A percentile compares a stretch with the other conserved stretches of the same genome.
These are phyloP conservation scores for Ptyas mucosa DNA, from an alignment of 2,113 vertebrate species.

Conservation along the genomic window DNA sequence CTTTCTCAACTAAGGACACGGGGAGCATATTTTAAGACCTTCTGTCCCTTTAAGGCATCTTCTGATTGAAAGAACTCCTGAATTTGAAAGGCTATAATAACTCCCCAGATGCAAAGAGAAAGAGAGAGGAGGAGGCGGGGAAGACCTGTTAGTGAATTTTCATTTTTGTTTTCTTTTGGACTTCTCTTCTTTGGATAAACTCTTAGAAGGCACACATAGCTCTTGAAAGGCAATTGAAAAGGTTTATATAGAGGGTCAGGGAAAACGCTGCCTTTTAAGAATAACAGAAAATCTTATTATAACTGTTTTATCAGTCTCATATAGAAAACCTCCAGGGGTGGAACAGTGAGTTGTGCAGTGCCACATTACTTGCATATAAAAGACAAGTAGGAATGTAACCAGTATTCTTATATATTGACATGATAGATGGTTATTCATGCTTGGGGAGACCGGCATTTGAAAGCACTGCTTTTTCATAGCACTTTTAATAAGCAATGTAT, in stretches of 20 bases:
- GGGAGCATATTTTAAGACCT: constrained; percentile 70
- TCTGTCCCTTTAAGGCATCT: constrained; percentile 76
- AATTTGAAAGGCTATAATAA: constrained; percentile 70
- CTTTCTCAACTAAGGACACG: constrained; percentile 68
- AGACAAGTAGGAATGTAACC: constrained; percentile 30
- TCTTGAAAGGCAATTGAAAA: constrained; percentile 37
- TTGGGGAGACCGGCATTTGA: neutral
- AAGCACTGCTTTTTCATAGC: neutral
- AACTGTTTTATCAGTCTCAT: constrained; percentile 42
- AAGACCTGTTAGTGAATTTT: constrained; percentile 56
- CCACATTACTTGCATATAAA: constrained; percentile 12
- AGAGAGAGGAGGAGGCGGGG: constrained; percentile 28
- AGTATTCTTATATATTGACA: constrained; percentile 15
- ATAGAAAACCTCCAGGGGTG: constrained; percentile 44
- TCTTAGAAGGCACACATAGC: constrained; percentile 34
- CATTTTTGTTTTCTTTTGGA: constrained; percentile 53
- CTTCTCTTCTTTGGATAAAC: constrained; percentile 50
- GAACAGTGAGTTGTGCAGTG: constrained; percentile 35
- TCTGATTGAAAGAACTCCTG: constrained; percentile 70
- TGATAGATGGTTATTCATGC: neutral
- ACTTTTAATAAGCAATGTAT: neutral
- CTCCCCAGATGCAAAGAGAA: constrained; percentile 62
- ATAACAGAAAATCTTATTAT: constrained; percentile 45
- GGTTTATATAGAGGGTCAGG: constrained; percentile 1
- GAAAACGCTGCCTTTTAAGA: constrained; percentile 33